Evolutionary conservation across 2,888 invertebrate genomes (phyloP), one percentile per base, ranked within the genome.

Genomic region (Mythimna vitellina): DNA sequence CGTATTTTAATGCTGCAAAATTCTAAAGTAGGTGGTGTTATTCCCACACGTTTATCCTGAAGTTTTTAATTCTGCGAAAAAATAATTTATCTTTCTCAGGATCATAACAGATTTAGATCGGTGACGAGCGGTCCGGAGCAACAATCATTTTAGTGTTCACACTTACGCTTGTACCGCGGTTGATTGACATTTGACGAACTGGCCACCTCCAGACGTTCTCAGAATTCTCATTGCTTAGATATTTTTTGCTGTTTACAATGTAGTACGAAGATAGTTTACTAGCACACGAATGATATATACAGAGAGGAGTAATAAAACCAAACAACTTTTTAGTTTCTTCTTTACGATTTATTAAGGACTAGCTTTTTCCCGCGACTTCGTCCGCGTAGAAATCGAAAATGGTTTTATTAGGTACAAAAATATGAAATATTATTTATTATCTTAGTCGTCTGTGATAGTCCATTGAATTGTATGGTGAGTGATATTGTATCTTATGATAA

Each of bases 81-180:
- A 74, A 76, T 54, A 83, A 89, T 92, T 90, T 91, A 89, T 91
- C 89, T 91, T 92, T 92, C 92, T 83, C 68, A 65, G 92, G 91
- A 93, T 89, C 87, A 80, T 83, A 85, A 82, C 81, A 88, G 83
- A 89, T 90, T 82, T 81, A 83, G 82, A 81, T 83, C 82, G 84
- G 81, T 84, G 81, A 76, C 61, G 65, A 73, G 53, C 51, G 62
- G 69, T 81, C 29, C 72, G 75, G 77, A 80, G 71, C 86, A 87
- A 91, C 90, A 92, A 88, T 87, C 69, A 78, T 83, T 85, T 86
- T 77, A 87, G 89, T 92, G 93, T 93, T 90, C 87, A 81, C 87
- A 85, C 84, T 89, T 87, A 81, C 86, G 84, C 84, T 90, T 86
- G 81, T 86, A 86, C 83, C 72, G 86, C 84, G 88, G 82, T 83